phyloP scores from a whole-genome alignment of 2,888 invertebrate genomes.

The Lydus trimaculatus region DNA sequence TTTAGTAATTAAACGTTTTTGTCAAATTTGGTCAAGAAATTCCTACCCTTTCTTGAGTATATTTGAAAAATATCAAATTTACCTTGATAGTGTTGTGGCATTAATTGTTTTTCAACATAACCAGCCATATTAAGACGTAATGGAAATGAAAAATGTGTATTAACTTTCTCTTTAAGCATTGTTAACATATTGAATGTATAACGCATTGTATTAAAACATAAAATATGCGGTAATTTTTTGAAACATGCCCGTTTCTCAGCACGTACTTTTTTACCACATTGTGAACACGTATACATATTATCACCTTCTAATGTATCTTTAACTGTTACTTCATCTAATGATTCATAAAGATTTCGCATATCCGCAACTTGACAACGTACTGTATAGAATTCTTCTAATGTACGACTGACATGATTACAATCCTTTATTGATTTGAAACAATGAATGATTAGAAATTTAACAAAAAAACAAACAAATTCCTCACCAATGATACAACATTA shows the following conservation, averaged over 20 bases:
- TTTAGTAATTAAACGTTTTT: no score
- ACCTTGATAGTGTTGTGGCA: conserved; percentile 88
- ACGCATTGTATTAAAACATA: conserved; percentile 97
- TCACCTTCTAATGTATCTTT: conserved; percentile 97
- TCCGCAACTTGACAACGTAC: conserved; percentile 96
- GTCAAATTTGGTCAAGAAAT: no score
- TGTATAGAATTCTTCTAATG: conserved; percentile 95
- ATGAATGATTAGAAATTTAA: conserved; percentile 6
- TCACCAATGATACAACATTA: conserved; percentile 90
- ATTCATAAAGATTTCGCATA: conserved; percentile 94
- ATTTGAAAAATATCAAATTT: conserved; percentile 29
- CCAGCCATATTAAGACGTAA: conserved; percentile 92
- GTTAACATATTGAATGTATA: conserved; percentile 98
- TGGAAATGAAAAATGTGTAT: conserved; percentile 96
- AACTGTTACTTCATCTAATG: conserved; percentile 95
- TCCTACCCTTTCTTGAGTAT: no score
- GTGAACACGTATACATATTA: conserved; percentile 97
- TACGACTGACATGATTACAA: conserved; percentile 93
- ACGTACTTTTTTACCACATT: conserved; percentile 92
- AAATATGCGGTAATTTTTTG: conserved; percentile 89
- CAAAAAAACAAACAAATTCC: conserved; percentile 46
- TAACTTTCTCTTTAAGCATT: conserved; percentile 96
- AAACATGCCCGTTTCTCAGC: conserved; percentile 96
- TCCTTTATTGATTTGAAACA: conserved; percentile 65
- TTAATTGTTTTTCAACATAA: conserved; percentile 91